Conservation (phyloP, 2,888 invertebrate species). For the Ophion ventricosus region DNA sequence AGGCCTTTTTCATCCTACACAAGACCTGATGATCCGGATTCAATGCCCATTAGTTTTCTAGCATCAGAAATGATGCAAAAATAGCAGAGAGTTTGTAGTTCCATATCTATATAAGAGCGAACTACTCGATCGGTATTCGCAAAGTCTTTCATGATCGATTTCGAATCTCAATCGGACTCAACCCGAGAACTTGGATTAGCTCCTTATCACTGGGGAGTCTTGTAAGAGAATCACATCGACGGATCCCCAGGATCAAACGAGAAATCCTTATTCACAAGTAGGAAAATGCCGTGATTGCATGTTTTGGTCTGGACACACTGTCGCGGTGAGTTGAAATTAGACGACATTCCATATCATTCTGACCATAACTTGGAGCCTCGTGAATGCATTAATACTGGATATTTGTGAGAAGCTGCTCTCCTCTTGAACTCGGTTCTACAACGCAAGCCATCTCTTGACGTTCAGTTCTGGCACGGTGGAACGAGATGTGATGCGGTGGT, state of each 20-base stretch:
- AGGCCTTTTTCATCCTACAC: neutral
- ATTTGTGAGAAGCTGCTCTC: constrained; percentile 36
- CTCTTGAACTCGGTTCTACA: constrained; percentile 18
- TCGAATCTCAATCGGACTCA: neutral
- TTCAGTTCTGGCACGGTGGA: constrained; percentile 19
- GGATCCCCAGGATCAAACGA: neutral
- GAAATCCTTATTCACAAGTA: neutral
- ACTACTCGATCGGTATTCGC: too few relatives aligned
- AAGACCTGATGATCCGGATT: too few relatives aligned
- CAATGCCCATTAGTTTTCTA: neutral
- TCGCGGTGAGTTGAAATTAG: constrained; percentile 30
- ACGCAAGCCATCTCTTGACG: constrained; percentile 27
- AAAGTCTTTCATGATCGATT: neutral
- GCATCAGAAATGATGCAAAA: neutral
- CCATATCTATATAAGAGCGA: too few relatives aligned
- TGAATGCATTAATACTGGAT: constrained; percentile 51
- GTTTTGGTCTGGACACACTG: neutral
- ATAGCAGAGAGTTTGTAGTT: neutral
- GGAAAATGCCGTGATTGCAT: neutral
- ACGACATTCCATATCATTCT: constrained; percentile 15
- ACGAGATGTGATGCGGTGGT: constrained; percentile 26
- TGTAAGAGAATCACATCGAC: neutral
- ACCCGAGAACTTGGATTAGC: neutral
- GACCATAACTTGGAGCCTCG: constrained; percentile 16
- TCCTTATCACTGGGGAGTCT: neutral